A percentile compares a stretch with the other conserved stretches of the same genome.
Conservation (phyloP, 2,797 vertebrate genomes). For the Muraenolepis orangiensis region DNA sequence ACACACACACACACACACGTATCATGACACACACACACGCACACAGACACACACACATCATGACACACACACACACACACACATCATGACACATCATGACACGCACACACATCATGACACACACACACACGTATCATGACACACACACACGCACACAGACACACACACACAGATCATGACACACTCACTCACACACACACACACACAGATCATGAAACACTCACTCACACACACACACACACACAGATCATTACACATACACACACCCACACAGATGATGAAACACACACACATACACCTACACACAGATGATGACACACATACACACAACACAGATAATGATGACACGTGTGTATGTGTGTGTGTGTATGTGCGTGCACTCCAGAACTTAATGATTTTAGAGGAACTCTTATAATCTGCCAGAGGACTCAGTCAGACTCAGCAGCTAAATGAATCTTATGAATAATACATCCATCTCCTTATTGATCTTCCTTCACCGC, state of each 20-base stretch:
- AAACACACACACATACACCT: background rate
- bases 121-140: too few species aligned
- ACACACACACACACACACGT: too few species aligned
- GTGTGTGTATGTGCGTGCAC: too few species aligned
- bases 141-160: too few species aligned
- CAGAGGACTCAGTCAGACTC: slow-evolving; percentile 31
- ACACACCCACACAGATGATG: background rate
- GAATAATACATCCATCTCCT: slow-evolving; percentile 54
- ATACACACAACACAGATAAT: background rate
- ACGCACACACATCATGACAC: too few species aligned
- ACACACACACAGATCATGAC: too few species aligned
- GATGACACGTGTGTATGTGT: too few species aligned
- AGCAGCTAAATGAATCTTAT: slow-evolving; percentile 49
- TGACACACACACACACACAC: too few species aligned
- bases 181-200: slow-evolving; percentile 15
- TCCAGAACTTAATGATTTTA: slow-evolving; percentile 36
- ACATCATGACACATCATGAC: too few species aligned
- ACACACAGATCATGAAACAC: background rate
- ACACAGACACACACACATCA: too few species aligned
- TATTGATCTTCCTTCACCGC: slow-evolving; percentile 51
- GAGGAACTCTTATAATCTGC: slow-evolving; percentile 27
- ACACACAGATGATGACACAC: background rate
- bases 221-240: slow-evolving; percentile 8
- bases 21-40: too few species aligned
- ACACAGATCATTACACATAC: background rate